Evolutionary conservation across 92 coral and sea anemone genomes (phyloP).

Genomic region (Porites lobata): DNA sequence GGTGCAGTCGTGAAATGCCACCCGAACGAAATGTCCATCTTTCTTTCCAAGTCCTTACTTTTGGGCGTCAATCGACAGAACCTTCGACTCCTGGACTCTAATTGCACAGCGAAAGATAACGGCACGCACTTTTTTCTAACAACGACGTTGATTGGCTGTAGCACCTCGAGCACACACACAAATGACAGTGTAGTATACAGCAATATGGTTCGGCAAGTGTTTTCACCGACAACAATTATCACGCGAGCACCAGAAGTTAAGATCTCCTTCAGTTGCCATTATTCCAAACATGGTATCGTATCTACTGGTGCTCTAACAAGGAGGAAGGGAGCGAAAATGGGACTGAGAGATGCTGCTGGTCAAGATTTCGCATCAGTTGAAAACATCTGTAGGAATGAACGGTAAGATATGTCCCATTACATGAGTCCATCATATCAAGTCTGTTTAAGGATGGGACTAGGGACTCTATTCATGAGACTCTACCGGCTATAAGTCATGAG

Average conservation of each 20-base stretch:
- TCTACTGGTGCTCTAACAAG: constrained; percentile 34
- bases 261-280: constrained; percentile 67
- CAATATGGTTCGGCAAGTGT: constrained; percentile 56
- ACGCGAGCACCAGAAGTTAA: constrained; percentile 53
- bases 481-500: too few species aligned
- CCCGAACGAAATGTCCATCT: constrained; percentile 52
- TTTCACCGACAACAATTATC: constrained; percentile 18
- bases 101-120: constrained; percentile 56
- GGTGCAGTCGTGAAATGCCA: constrained; percentile 46
- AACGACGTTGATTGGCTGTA: constrained; percentile 52
- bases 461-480: too few species aligned
- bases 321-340: background rate
- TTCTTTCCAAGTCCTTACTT: constrained; percentile 60
- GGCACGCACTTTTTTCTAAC: constrained; percentile 61
- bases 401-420: background rate
- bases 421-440: too few species aligned
- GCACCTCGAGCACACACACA: constrained; percentile 49
- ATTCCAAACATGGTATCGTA: constrained; percentile 29
- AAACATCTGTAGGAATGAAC: constrained; percentile 15
- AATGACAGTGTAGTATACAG: constrained; percentile 48
- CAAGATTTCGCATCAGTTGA: background rate
- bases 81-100: constrained; percentile 45
- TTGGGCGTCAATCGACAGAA: constrained; percentile 30
- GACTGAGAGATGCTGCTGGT: background rate
- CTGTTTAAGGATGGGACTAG: too few species aligned